Conservation (phyloP, 2,113 vertebrate genomes). For the Rhinolophus sinicus region DNA sequence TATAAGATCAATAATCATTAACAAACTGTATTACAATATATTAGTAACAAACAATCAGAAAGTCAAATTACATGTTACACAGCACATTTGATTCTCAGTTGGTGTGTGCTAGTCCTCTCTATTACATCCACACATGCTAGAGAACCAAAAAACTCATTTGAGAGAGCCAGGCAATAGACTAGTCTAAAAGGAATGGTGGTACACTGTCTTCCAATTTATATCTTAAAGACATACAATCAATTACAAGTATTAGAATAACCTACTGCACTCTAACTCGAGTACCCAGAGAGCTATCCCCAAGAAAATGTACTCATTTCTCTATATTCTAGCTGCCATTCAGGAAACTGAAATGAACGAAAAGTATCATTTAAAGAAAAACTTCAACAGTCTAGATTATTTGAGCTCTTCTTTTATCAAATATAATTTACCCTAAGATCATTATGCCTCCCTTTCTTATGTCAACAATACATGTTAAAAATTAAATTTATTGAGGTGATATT, state of each 20-base stretch:
- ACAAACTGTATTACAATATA: neutral
- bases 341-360: neutral
- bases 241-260: neutral
- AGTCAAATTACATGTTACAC: neutral
- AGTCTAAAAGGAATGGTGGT: neutral
- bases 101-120: neutral
- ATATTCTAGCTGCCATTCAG: neutral
- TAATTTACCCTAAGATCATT: neutral
- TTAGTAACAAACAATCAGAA: neutral
- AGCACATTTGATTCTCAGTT: neutral
- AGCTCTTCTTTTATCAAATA: neutral
- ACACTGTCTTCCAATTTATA: neutral
- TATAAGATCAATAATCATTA: neutral
- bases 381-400: neutral
- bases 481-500: neutral
- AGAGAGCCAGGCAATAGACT: neutral
- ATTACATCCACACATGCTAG: neutral
- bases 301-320: neutral
- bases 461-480: neutral
- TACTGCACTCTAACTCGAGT: neutral
- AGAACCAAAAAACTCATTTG: conserved; percentile 10
- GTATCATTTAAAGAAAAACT: neutral
- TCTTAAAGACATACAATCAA: neutral
- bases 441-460: neutral
- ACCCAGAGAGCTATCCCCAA: neutral